These are phyloP conservation scores for Fragum whitleyi DNA, from an alignment of 2,888 invertebrate species.

Conservation along the genomic window DNA sequence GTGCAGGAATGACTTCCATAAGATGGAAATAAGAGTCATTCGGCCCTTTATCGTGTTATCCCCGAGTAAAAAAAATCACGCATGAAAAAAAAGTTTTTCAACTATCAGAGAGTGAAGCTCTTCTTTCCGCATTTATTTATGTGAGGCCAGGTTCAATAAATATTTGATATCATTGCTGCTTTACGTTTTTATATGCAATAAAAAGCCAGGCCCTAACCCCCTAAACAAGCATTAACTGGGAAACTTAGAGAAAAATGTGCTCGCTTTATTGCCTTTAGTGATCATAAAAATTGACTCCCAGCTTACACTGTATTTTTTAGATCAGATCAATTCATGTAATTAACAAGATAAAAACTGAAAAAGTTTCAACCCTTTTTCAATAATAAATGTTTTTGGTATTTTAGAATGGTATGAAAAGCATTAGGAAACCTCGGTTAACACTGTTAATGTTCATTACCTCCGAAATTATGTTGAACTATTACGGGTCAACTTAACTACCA, in stretches of 20 bases:
- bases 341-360: neutral
- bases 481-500: no score
- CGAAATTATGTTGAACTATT: no score
- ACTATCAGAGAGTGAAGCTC: no score
- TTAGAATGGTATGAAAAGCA: no score
- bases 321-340: neutral
- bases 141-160: neutral
- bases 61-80: no score
- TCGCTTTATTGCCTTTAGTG: constrained; percentile 4
- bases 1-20: no score
- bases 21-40: no score
- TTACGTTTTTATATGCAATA: constrained; percentile 14
- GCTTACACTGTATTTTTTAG: neutral
- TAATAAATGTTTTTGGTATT: no score
- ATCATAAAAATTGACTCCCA: neutral
- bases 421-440: no score
- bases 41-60: no score
- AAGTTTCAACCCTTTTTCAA: neutral
- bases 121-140: neutral
- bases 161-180: constrained; percentile 12
- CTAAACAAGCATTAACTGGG: constrained; percentile 7
- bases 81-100: no score
- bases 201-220: neutral
- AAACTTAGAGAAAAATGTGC: constrained; percentile 3
- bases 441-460: no score